Conservation (phyloP, 2,113 vertebrate genomes). For the Nesospiza acunhae region DNA sequence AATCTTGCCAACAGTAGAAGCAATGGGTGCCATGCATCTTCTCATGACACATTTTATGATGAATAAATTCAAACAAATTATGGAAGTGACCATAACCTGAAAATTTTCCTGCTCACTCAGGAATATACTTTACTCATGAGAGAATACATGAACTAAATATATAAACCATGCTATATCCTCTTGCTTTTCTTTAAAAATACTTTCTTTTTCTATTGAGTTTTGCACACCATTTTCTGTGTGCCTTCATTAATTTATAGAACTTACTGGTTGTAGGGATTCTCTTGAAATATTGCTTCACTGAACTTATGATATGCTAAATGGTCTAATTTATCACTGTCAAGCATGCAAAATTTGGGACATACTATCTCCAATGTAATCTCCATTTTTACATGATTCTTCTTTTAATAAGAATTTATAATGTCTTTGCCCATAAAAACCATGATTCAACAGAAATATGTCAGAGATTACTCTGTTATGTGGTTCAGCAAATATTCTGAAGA, state of each 20-base stretch:
- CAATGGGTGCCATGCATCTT: not conserved
- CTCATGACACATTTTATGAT: not conserved
- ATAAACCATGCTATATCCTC: not conserved
- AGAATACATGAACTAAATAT: not conserved
- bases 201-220: not conserved
- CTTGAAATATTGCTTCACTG: not conserved
- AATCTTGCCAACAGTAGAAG: not conserved
- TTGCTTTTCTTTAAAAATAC: not conserved
- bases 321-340: conserved; percentile 3
- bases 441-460: not conserved
- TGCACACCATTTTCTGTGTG: not conserved
- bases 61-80: not conserved
- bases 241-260: not conserved
- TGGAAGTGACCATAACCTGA: not conserved
- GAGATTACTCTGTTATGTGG: not conserved
- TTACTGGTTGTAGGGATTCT: not conserved
- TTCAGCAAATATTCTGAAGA: not conserved
- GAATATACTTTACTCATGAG: not conserved
- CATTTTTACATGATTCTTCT: conserved; percentile 4
- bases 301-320: not conserved
- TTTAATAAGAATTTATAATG: conserved; percentile 9
- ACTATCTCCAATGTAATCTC: not conserved
- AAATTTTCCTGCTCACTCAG: not conserved
- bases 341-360: not conserved
- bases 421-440: not conserved